Conservation (phyloP, 2,113 vertebrate species). For the Willisornis vidua region DNA sequence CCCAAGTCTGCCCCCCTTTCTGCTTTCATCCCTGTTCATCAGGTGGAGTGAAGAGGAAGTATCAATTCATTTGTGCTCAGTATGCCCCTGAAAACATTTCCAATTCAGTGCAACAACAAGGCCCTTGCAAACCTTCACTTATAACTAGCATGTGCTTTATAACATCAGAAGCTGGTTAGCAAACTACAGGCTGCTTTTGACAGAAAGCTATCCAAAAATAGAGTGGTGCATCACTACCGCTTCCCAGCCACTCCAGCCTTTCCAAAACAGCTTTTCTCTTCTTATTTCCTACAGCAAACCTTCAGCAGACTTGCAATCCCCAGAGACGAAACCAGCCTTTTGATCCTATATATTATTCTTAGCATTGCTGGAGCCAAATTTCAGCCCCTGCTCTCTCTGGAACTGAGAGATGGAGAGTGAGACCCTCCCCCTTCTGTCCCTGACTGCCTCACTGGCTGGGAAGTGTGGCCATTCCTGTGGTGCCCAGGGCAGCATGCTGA, state of each 20-base stretch:
- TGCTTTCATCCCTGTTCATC: neutral
- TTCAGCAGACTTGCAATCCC: neutral
- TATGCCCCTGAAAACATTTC: neutral
- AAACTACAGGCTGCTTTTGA: neutral
- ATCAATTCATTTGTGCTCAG: neutral
- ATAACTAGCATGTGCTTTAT: neutral
- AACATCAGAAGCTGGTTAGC: neutral
- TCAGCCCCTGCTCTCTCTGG: neutral
- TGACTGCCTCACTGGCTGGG: neutral
- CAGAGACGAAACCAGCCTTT: neutral
- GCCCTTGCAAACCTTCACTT: neutral
- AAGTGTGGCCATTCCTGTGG: rapidly evolving
- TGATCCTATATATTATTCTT: neutral
- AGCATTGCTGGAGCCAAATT: neutral
- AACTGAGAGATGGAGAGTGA: rapidly evolving
- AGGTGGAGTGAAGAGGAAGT: neutral
- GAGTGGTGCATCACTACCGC: neutral
- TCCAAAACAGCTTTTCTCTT: neutral
- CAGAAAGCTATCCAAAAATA: neutral
- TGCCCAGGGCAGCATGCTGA: neutral
- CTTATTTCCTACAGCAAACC: neutral
- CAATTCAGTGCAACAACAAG: neutral
- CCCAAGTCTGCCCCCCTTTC: neutral
- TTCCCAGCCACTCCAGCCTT: neutral
- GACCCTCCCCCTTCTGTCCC: rapidly evolving